Percentiles rank a stretch among this genome's conserved stretches.
These are phyloP conservation scores for Hippocampus mohnikei DNA, from an alignment of 2,113 vertebrate genomes.

Conservation along the genomic window DNA sequence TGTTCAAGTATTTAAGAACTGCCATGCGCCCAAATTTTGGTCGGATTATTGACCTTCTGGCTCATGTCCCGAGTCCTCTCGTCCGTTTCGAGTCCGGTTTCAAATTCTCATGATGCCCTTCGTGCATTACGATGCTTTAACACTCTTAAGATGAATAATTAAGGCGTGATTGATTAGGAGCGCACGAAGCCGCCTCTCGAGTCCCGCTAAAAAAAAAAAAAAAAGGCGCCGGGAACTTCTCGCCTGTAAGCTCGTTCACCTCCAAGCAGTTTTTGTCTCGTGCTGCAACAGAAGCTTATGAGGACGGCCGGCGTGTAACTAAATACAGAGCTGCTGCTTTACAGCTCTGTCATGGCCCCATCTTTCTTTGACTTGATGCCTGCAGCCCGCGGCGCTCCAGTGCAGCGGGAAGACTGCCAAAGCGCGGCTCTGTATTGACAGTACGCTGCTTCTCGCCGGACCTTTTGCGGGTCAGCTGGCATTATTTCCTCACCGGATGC, in stretches of 20 bases:
- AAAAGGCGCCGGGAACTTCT: conserved; percentile 1
- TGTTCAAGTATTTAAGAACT: no score
- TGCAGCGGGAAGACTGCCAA: conserved; percentile 17
- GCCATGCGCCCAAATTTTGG: no score
- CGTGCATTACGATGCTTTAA: not conserved
- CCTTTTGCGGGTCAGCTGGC: not conserved
- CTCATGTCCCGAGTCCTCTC: no score
- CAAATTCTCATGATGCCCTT: not conserved
- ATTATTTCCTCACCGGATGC: not conserved
- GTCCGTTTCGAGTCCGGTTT: no score
- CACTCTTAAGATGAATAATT: conserved; percentile 13
- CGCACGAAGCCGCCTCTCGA: conserved; percentile 1
- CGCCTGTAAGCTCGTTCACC: conserved; percentile 22
- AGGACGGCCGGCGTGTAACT: conserved; percentile 15
- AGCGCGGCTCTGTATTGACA: conserved; percentile 27
- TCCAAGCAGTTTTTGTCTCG: conserved; percentile 15
- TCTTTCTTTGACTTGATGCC: conserved; percentile 20
- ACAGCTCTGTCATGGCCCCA: conserved; percentile 21
- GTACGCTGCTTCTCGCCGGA: not conserved
- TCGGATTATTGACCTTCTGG: no score
- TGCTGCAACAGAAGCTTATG: conserved; percentile 30
- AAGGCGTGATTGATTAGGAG: conserved; percentile 10
- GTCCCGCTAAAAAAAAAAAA: conserved; percentile 6
- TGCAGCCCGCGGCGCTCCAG: not conserved
- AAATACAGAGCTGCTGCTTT: conserved; percentile 32